phyloP scores from a whole-genome alignment of 1,140 invertebrate genomes.

The Littorina saxatilis region DNA sequence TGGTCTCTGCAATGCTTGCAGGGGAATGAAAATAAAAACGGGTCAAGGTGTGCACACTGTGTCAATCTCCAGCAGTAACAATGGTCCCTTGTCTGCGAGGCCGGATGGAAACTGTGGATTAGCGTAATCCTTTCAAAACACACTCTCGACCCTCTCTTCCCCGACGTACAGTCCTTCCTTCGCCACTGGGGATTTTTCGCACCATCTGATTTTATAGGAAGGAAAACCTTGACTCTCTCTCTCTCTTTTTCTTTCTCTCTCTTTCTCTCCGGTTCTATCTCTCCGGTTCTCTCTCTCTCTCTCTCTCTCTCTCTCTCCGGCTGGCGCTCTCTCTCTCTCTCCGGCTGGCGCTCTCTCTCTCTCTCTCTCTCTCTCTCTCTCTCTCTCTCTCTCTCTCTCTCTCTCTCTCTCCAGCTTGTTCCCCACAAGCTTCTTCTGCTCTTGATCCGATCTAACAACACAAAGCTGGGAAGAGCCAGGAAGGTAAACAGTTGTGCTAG shows the following conservation, averaged over 20 bases:
- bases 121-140: background rate
- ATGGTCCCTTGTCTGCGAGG: background rate
- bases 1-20: too few relatives aligned
- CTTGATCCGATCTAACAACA: too few relatives aligned
- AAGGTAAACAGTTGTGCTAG: background rate
- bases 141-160: too few relatives aligned
- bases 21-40: too few relatives aligned
- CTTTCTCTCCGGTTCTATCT: background rate
- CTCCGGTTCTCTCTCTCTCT: background rate
- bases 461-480: too few relatives aligned
- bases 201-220: background rate
- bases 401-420: background rate
- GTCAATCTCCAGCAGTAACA: background rate
- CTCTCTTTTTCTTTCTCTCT: background rate
- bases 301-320: too few relatives aligned
- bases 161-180: too few relatives aligned
- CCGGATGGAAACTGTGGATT: background rate
- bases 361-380: background rate
- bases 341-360: too few relatives aligned
- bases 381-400: conserved; percentile 20
- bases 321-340: too few relatives aligned
- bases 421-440: too few relatives aligned
- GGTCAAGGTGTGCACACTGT: too few relatives aligned
- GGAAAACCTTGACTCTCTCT: background rate
- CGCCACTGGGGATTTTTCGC: background rate